Evolutionary conservation across 2,888 invertebrate species (phyloP).

Genomic region (Prenolepis imparis): DNA sequence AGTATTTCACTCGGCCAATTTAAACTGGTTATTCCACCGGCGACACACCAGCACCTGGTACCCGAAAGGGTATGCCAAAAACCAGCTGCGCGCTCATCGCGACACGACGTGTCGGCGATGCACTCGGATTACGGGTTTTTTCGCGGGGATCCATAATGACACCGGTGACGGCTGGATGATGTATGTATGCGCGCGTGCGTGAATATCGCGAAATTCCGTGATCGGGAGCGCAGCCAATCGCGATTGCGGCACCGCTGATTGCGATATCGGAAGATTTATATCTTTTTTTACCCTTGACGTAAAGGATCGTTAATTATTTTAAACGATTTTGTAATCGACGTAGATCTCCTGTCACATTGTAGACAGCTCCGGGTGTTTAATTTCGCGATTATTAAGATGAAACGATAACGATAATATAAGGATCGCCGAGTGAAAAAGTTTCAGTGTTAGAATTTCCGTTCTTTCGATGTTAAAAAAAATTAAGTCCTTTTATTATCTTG

Average conservation of each 20-base stretch:
- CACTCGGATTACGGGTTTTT: conserved; percentile 65
- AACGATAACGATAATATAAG: neutral
- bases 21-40: conserved; percentile 72
- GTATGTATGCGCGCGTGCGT: neutral
- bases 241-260: neutral
- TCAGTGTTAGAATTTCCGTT: neutral
- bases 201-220: neutral
- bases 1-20: conserved; percentile 73
- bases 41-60: conserved; percentile 73
- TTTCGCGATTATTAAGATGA: neutral
- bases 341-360: neutral
- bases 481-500: neutral
- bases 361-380: neutral
- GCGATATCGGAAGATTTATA: neutral
- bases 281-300: neutral
- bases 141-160: conserved; percentile 39
- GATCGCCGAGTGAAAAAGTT: neutral
- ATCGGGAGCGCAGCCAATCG: neutral
- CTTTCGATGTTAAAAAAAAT: neutral
- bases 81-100: conserved; percentile 68
- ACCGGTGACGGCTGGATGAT: conserved; percentile 37
- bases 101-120: conserved; percentile 26
- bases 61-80: conserved; percentile 65
- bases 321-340: neutral
- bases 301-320: neutral